A percentile compares a stretch with the other conserved stretches of the same genome.
phyloP scores from a whole-genome alignment of 2,797 vertebrate species.

The Alcedo atthis region DNA sequence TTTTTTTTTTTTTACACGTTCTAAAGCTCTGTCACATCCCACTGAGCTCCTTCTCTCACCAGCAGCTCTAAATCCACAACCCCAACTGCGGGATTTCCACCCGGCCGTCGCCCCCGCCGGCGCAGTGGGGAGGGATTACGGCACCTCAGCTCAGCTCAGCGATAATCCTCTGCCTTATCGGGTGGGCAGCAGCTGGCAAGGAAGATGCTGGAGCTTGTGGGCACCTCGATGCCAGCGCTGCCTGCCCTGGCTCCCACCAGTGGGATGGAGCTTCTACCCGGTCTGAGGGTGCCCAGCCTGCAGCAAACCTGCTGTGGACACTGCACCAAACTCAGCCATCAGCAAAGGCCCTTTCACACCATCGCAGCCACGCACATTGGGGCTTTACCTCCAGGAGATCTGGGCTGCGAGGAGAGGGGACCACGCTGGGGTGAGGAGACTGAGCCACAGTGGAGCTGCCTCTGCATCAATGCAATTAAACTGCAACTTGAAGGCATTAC shows the following conservation, averaged over 20 bases:
- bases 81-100: conserved; percentile 10
- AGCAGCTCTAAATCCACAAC: conserved; percentile 7
- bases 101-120: neutral
- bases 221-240: neutral
- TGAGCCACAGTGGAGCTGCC: neutral
- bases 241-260: neutral
- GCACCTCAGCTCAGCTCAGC: conserved; percentile 2
- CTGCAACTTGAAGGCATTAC: rapidly evolving
- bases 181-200: neutral
- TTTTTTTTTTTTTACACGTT: neutral
- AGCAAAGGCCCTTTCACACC: neutral
- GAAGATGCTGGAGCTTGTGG: rapidly evolving
- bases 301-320: neutral
- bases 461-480: neutral
- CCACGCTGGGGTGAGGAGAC: neutral
- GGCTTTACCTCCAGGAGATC: neutral
- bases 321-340: neutral
- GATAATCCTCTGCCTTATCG: neutral
- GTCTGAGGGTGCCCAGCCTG: neutral
- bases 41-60: neutral
- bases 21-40: conserved; percentile 33
- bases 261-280: neutral
- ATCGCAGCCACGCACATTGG: rapidly evolving
- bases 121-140: neutral
- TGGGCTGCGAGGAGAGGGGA: neutral